Evolutionary conservation across 1,140 invertebrate species (phyloP).

Genomic region (Scaptomyza montana): DNA sequence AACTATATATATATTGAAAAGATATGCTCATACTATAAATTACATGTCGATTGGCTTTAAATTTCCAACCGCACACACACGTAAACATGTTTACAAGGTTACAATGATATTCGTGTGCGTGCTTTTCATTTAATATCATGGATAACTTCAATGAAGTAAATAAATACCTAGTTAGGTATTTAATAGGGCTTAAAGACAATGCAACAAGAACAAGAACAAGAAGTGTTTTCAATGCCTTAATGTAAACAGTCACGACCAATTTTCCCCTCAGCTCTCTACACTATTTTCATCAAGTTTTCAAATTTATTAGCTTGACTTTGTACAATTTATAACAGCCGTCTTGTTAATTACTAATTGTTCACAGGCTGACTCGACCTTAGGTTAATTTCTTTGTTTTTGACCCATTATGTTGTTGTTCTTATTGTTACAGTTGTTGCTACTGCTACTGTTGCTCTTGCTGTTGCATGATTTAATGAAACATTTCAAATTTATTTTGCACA

Average conservation of each 20-base stretch:
- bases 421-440: background rate
- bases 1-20: background rate
- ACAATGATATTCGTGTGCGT: background rate
- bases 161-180: no score
- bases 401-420: background rate
- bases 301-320: slow-evolving; percentile 8
- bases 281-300: slow-evolving; percentile 3
- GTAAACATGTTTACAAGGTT: background rate
- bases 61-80: background rate
- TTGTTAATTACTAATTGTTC: slow-evolving; percentile 32
- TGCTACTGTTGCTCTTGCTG: background rate
- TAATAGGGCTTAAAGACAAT: no score
- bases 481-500: slow-evolving; percentile 41
- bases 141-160: background rate
- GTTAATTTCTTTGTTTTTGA: slow-evolving; percentile 35
- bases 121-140: background rate
- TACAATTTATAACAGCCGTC: background rate
- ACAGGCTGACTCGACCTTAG: slow-evolving; percentile 6
- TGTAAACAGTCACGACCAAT: no score
- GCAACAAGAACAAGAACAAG: no score
- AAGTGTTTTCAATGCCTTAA: no score
- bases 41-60: no score
- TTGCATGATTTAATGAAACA: slow-evolving; percentile 34
- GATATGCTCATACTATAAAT: background rate
- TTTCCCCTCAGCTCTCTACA: background rate